These are phyloP conservation scores for Seriola aureovittata DNA, from an alignment of 2,113 vertebrate genomes.

Conservation along the genomic window DNA sequence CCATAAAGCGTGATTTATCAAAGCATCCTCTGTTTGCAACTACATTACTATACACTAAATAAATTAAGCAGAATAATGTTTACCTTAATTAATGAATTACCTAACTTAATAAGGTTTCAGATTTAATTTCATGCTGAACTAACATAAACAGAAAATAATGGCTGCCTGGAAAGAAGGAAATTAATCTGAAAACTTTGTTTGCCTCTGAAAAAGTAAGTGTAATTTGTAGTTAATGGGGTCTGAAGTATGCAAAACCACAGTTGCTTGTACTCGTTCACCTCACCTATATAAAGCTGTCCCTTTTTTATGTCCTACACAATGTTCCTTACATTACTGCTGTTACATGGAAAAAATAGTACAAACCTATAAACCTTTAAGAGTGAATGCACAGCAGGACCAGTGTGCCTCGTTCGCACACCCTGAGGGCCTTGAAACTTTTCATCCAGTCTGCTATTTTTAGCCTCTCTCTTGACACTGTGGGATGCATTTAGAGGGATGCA, in stretches of 20 bases:
- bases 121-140: background rate
- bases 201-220: background rate
- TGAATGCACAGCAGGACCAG: constrained; percentile 14
- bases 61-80: background rate
- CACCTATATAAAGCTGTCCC: background rate
- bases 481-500: constrained; percentile 50
- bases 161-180: background rate
- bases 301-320: background rate
- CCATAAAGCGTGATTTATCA: background rate
- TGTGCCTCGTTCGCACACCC: constrained; percentile 35
- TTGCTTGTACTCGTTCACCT: background rate
- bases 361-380: constrained; percentile 42
- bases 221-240: background rate
- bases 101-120: background rate
- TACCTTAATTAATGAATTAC: background rate
- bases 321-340: constrained; percentile 11
- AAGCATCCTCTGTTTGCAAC: background rate
- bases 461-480: constrained; percentile 27
- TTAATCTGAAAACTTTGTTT: background rate
- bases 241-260: background rate
- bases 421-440: constrained; percentile 55
- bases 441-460: constrained; percentile 67
- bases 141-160: background rate
- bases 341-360: background rate
- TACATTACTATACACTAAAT: background rate